Evolutionary conservation across 1,140 invertebrate species (phyloP).

Genomic region (Bemisia tabaci): DNA sequence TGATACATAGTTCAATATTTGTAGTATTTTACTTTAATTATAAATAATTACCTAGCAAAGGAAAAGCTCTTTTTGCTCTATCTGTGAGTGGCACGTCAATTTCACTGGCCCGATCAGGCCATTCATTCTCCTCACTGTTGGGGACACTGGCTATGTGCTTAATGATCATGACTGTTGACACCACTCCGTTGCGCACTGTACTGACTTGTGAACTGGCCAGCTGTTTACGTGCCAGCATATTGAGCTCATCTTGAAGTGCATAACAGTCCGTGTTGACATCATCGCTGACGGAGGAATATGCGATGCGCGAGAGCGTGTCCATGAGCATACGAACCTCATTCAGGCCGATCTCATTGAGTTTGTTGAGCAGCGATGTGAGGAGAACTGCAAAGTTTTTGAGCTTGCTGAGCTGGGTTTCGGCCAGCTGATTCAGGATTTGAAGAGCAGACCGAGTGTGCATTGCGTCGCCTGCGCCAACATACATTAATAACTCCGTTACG

Average conservation of each 20-base stretch:
- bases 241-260: conserved; percentile 41
- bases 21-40: no score
- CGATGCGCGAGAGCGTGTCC: conserved; percentile 38
- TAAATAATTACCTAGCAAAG: conserved; percentile 19
- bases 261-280: conserved; percentile 28
- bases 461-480: conserved; percentile 14
- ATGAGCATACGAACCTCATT: conserved; percentile 38
- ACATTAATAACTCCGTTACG: conserved; percentile 17
- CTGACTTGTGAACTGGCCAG: conserved; percentile 32
- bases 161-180: conserved; percentile 35
- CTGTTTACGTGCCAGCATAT: conserved; percentile 45
- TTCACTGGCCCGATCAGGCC: conserved; percentile 21
- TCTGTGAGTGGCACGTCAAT: conserved; percentile 12
- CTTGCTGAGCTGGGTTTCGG: conserved; percentile 16
- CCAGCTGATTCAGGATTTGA: conserved; percentile 17
- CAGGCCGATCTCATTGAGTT: conserved; percentile 38
- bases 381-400: conserved; percentile 18
- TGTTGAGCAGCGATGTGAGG: conserved; percentile 36
- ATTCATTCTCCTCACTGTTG: conserved; percentile 23
- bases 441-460: conserved; percentile 14
- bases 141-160: conserved; percentile 30
- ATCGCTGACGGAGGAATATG: conserved; percentile 33
- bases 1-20: no score
- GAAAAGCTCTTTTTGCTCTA: conserved; percentile 20
- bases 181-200: conserved; percentile 33